Evolutionary conservation across 2,797 vertebrate species (phyloP).

Genomic region (Poeciliopsis paucimaculata): DNA sequence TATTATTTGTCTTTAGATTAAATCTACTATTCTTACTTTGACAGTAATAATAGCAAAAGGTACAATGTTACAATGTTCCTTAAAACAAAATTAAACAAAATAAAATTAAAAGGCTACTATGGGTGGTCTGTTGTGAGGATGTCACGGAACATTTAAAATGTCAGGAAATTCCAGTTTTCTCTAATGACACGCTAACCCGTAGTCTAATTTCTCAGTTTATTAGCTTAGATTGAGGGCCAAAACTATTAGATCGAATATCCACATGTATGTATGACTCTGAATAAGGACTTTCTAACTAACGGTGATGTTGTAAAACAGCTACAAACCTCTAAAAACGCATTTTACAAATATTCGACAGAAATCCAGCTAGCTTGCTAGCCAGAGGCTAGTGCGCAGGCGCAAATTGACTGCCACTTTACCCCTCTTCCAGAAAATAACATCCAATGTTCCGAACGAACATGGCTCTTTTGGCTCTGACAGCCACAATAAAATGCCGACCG

Average conservation of each 20-base stretch:
- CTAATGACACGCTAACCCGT: not conserved
- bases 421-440: constrained; percentile 59
- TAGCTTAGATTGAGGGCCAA: not conserved
- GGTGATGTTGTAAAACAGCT: fast-evolving
- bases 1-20: not conserved
- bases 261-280: not conserved
- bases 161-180: constrained; percentile 40
- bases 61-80: not conserved
- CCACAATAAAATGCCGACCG: not conserved
- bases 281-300: fast-evolving
- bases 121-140: constrained; percentile 30
- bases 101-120: not conserved
- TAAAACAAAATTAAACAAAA: constrained; percentile 4
- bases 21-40: not conserved
- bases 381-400: constrained; percentile 71
- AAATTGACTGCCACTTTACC: constrained; percentile 52
- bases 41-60: not conserved
- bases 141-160: constrained; percentile 8
- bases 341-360: constrained; percentile 27
- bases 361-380: constrained; percentile 56
- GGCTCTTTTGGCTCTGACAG: constrained; percentile 10
- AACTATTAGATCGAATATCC: not conserved
- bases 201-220: not conserved
- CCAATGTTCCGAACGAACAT: constrained; percentile 44
- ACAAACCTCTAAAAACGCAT: not conserved